Percentiles rank a stretch among this genome's conserved stretches.
Conservation (phyloP, 1,140 invertebrate species). For the Bombus superbus region DNA sequence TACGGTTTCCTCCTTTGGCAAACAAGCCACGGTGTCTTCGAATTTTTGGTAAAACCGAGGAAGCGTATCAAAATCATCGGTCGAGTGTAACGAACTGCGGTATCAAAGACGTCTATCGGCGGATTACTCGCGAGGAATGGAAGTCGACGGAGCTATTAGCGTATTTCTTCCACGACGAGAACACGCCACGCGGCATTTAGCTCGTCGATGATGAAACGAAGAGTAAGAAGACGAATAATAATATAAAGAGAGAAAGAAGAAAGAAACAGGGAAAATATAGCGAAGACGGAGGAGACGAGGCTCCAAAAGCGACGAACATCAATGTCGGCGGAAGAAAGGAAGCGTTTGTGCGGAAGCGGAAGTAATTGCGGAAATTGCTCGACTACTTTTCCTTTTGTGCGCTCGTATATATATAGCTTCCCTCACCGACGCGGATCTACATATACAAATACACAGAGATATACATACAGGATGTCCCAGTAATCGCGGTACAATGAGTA, state of each 20-base stretch:
- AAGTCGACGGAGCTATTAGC: too few species aligned
- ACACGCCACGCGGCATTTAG: background rate
- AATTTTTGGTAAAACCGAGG: too few species aligned
- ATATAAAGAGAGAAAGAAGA: constrained; percentile 11
- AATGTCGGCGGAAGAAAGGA: constrained; percentile 51
- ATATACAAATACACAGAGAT: background rate
- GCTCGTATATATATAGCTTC: background rate
- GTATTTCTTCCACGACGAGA: background rate
- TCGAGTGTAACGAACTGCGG: too few species aligned
- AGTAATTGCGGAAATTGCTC: constrained; percentile 75
- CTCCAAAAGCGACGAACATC: constrained; percentile 45
- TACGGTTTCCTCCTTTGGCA: too few species aligned
- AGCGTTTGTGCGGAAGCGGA: constrained; percentile 63
- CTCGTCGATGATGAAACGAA: background rate
- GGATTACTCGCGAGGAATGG: too few species aligned
- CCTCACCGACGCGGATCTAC: background rate
- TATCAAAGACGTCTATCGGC: too few species aligned
- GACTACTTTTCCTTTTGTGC: constrained; percentile 52
- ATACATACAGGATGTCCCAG: constrained; percentile 19
- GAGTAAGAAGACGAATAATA: background rate
- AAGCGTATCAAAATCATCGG: too few species aligned
- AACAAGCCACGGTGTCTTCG: too few species aligned
- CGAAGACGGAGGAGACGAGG: constrained; percentile 28
- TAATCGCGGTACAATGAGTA: background rate
- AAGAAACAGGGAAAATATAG: constrained; percentile 12